Percentiles rank a stretch among this genome's conserved stretches.
Conservation (phyloP, 2,888 invertebrate genomes). For the Drosophila kanekoi region DNA sequence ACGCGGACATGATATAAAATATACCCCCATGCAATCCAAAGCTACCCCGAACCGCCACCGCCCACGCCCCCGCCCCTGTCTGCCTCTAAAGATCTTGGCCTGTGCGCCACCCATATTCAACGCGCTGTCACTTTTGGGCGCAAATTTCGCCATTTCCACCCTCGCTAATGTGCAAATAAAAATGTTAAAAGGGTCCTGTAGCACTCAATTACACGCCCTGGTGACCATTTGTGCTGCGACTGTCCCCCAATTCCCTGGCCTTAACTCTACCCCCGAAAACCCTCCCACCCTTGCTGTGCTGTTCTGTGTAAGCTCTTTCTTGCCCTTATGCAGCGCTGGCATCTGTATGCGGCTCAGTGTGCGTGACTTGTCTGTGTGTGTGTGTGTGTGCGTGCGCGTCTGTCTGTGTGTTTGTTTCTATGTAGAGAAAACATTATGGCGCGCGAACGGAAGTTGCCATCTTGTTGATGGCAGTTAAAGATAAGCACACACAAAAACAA, state of each 20-base stretch:
- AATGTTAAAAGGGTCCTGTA: slow-evolving; percentile 85
- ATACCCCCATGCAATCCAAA: neutral
- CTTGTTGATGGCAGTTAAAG: slow-evolving; percentile 85
- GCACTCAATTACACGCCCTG: slow-evolving; percentile 86
- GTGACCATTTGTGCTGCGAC: slow-evolving; percentile 80
- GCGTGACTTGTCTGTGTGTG: slow-evolving; percentile 64
- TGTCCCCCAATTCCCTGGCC: neutral
- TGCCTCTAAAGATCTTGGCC: neutral
- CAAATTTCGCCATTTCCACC: slow-evolving; percentile 83
- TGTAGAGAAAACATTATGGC: slow-evolving; percentile 82
- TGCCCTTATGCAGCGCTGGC: slow-evolving; percentile 27
- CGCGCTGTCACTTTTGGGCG: slow-evolving; percentile 81
- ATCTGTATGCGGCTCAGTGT: slow-evolving; percentile 49
- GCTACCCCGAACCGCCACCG: neutral
- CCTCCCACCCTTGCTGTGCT: neutral
- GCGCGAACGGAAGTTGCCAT: slow-evolving; percentile 85
- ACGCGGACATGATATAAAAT: slow-evolving; percentile 37
- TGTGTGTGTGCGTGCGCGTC: slow-evolving; percentile 29
- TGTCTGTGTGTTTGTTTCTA: slow-evolving; percentile 57
- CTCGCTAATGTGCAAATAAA: slow-evolving; percentile 85
- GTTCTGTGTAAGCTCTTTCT: slow-evolving; percentile 29
- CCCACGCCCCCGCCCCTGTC: neutral
- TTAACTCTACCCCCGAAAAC: neutral
- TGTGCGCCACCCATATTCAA: slow-evolving; percentile 71
- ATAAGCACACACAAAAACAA: slow-evolving; percentile 72